These are phyloP conservation scores for Spea bombifrons DNA, from an alignment of 2,113 vertebrate species.

Conservation along the genomic window DNA sequence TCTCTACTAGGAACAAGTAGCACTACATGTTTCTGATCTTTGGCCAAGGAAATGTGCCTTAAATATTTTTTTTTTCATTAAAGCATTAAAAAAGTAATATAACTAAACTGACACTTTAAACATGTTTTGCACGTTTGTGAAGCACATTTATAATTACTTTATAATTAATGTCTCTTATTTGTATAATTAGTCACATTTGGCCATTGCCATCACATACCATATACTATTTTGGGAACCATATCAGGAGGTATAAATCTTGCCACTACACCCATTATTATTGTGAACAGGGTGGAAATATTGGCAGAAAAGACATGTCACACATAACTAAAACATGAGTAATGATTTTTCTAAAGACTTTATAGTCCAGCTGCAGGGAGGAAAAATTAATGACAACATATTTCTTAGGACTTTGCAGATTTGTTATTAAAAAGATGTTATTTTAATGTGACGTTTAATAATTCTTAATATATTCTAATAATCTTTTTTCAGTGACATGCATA, in stretches of 20 bases:
- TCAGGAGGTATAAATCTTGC: conserved; percentile 49
- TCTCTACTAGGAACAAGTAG: too few species aligned
- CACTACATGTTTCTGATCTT: too few species aligned
- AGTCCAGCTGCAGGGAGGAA: conserved; percentile 44
- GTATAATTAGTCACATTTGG: background rate
- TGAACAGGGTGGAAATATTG: conserved; percentile 45
- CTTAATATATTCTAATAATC: too few species aligned
- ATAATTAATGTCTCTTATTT: background rate
- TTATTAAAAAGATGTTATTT: background rate
- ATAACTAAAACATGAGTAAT: conserved; percentile 30
- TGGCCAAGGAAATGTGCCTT: too few species aligned
- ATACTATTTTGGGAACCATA: conserved; percentile 48
- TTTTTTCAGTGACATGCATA: background rate
- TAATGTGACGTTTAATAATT: background rate
- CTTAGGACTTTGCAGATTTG: conserved; percentile 17
- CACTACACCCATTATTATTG: conserved; percentile 50
- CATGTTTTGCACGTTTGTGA: too few species aligned
- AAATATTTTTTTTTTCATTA: too few species aligned
- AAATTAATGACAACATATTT: conserved; percentile 14
- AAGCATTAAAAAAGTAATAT: too few species aligned
- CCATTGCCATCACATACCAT: conserved; percentile 24
- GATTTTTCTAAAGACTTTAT: background rate
- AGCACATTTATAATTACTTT: background rate
- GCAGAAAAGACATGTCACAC: conserved; percentile 31
- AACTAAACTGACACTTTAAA: too few species aligned